phyloP scores from a whole-genome alignment of 2,888 invertebrate species.

The Coenonympha glycerion region DNA sequence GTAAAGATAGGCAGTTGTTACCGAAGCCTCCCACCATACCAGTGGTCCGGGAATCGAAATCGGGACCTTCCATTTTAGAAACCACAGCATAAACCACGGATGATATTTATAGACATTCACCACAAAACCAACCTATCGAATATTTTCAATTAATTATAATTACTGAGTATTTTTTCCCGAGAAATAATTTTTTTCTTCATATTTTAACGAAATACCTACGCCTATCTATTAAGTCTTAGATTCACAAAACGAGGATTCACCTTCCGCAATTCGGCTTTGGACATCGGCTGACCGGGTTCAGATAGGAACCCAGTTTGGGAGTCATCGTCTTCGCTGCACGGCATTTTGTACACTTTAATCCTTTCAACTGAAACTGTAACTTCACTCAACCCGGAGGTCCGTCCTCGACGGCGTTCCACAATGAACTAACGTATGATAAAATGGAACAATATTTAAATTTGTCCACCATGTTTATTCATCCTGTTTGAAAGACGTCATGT shows the following conservation, averaged over 20 bases:
- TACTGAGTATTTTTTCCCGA: too few species aligned
- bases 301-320: slow-evolving; percentile 64
- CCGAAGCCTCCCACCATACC: too few species aligned
- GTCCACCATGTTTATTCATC: slow-evolving; percentile 54
- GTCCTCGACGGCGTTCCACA: slow-evolving; percentile 35
- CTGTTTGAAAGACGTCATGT: slow-evolving; percentile 38
- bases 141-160: too few species aligned
- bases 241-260: slow-evolving; percentile 73
- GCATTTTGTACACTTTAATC: slow-evolving; percentile 57
- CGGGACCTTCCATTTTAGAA: too few species aligned
- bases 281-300: slow-evolving; percentile 76
- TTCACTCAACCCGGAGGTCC: slow-evolving; percentile 33
- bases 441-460: slow-evolving; percentile 57
- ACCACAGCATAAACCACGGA: too few species aligned
- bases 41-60: too few species aligned
- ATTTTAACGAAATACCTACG: too few species aligned
- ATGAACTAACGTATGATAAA: slow-evolving; percentile 42
- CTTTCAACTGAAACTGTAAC: slow-evolving; percentile 26
- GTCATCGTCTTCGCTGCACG: slow-evolving; percentile 79
- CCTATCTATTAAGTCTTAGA: too few species aligned
- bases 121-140: too few species aligned
- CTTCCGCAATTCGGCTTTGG: slow-evolving; percentile 83
- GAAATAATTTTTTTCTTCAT: too few species aligned
- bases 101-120: too few species aligned
- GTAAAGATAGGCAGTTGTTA: too few species aligned